Evolutionary conservation across 2,888 invertebrate species (phyloP).

Genomic region (Eupithecia centaureata): DNA sequence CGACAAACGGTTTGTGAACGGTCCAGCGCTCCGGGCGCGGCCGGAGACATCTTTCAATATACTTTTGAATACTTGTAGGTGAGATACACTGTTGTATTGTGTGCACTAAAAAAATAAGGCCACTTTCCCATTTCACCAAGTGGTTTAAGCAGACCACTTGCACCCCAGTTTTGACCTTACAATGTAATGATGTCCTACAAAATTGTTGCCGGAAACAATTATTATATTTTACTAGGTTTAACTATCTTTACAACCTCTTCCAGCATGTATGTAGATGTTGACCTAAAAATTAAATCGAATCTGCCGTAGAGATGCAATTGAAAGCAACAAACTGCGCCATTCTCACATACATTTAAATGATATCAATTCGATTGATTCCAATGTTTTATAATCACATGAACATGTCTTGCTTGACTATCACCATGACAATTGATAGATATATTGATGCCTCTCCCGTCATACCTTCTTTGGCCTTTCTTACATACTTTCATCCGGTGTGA

Average conservation of each 20-base stretch:
- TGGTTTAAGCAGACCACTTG: slow-evolving; percentile 10
- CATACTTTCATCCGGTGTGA: not conserved
- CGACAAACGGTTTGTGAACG: slow-evolving; percentile 73
- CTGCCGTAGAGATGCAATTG: slow-evolving; percentile 21
- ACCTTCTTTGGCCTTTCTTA: slow-evolving; percentile 43
- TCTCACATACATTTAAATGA: slow-evolving; percentile 37
- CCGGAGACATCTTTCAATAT: slow-evolving; percentile 32
- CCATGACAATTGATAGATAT: slow-evolving; percentile 52
- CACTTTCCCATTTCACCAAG: slow-evolving; percentile 30
- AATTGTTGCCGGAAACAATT: slow-evolving; percentile 10
- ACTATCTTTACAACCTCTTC: slow-evolving; percentile 12
- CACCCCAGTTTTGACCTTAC: not conserved
- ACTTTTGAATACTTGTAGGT: slow-evolving; percentile 34
- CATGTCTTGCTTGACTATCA: slow-evolving; percentile 43
- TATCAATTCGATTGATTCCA: slow-evolving; percentile 23
- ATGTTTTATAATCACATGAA: slow-evolving; percentile 45
- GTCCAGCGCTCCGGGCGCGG: slow-evolving; percentile 52
- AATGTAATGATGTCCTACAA: not conserved
- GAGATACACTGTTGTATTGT: slow-evolving; percentile 33
- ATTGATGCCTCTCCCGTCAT: slow-evolving; percentile 36
- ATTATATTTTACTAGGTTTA: not conserved
- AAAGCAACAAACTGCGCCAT: slow-evolving; percentile 29
- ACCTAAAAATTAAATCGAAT: slow-evolving; percentile 29
- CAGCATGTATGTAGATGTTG: slow-evolving; percentile 10
- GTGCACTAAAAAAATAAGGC: slow-evolving; percentile 30